Percentiles rank a stretch among this genome's conserved stretches.
Conservation (phyloP, 2,113 vertebrate species). For the Chinchilla lanigera region DNA sequence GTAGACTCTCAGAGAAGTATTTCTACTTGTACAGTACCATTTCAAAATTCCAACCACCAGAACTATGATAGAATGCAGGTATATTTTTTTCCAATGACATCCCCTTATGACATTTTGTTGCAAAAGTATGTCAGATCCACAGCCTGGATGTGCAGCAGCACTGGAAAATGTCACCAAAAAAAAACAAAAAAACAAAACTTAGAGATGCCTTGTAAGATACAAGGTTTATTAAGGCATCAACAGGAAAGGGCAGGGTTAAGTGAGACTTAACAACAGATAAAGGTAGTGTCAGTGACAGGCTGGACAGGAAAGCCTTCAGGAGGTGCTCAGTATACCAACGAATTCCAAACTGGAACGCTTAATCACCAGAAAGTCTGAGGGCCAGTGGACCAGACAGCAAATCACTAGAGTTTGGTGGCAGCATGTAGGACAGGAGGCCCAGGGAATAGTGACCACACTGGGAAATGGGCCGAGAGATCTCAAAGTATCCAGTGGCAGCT, state of each 20-base stretch:
- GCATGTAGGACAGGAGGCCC: background rate
- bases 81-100: background rate
- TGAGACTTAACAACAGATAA: background rate
- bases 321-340: background rate
- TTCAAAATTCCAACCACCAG: background rate
- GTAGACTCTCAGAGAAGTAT: background rate
- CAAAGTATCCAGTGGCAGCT: background rate
- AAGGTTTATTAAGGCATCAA: background rate
- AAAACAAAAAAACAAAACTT: background rate
- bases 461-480: background rate
- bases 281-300: background rate
- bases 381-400: background rate
- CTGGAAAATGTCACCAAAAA: background rate
- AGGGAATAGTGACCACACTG: background rate
- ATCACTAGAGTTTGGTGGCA: background rate
- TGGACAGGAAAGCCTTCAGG: background rate
- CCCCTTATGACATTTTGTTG: background rate
- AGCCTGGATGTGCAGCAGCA: background rate
- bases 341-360: background rate
- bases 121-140: background rate
- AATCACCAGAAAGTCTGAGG: background rate
- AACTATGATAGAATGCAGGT: background rate
- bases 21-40: background rate
- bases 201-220: background rate
- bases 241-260: background rate